A percentile compares a stretch with the other conserved stretches of the same genome.
These are phyloP conservation scores for Vultur gryphus DNA, from an alignment of 2,797 vertebrate species.

Conservation along the genomic window DNA sequence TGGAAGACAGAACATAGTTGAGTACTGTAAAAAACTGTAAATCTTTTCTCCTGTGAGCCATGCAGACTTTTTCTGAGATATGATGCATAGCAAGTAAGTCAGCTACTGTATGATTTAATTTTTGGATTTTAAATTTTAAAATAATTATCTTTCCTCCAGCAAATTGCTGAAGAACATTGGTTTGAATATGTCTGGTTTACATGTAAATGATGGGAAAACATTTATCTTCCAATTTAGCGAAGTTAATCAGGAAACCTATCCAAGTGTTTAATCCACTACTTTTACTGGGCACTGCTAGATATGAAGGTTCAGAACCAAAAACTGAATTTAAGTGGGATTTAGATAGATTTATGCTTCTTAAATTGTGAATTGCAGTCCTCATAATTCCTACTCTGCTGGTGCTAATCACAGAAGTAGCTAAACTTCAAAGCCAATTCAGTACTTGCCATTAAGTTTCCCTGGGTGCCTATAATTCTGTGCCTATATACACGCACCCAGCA, in stretches of 20 bases:
- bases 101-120: neutral
- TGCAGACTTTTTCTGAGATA: neutral
- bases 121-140: neutral
- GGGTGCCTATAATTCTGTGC: neutral
- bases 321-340: neutral
- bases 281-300: neutral
- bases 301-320: neutral
- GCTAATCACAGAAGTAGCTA: neutral
- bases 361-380: neutral
- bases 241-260: neutral
- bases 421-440: neutral
- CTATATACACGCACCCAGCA: neutral
- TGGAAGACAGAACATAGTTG: neutral
- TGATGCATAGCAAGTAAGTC: neutral
- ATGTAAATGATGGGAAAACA: neutral
- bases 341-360: neutral
- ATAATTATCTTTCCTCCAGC: neutral
- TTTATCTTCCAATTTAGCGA: neutral
- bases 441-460: neutral
- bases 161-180: neutral
- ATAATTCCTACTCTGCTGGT: neutral
- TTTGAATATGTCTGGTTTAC: neutral
- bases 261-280: neutral
- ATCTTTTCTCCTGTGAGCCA: neutral
- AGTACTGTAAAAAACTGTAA: neutral